Evolutionary conservation across 1,140 invertebrate species (phyloP).

Genomic region (Saccostrea cuccullata): DNA sequence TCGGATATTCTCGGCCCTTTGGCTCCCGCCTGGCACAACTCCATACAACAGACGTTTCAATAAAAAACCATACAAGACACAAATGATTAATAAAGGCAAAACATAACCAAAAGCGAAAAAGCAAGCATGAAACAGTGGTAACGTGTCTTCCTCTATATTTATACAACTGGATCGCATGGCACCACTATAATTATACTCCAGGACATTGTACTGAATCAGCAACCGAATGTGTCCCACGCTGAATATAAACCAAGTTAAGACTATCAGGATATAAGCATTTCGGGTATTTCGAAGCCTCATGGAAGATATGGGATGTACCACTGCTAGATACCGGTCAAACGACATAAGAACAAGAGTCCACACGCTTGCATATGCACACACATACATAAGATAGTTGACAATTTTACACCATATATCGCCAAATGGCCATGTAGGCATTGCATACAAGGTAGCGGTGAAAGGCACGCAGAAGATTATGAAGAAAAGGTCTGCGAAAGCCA

Average conservation of each 20-base stretch:
- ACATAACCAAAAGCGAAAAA: constrained; percentile 76
- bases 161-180: constrained; percentile 70
- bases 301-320: constrained; percentile 94
- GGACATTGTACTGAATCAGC: constrained; percentile 86
- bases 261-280: constrained; percentile 87
- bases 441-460: constrained; percentile 78
- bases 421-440: constrained; percentile 88
- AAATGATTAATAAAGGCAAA: constrained; percentile 80
- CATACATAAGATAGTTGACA: constrained; percentile 85
- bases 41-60: constrained; percentile 84
- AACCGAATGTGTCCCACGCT: constrained; percentile 87
- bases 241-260: constrained; percentile 87
- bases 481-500: constrained; percentile 92
- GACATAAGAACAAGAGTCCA: constrained; percentile 98
- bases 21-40: constrained; percentile 84
- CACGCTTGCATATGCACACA: constrained; percentile 95
- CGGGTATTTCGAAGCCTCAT: constrained; percentile 91
- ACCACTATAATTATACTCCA: constrained; percentile 82
- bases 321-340: constrained; percentile 94
- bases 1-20: constrained; percentile 85
- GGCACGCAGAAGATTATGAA: constrained; percentile 98
- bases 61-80: constrained; percentile 94
- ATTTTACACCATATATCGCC: constrained; percentile 94
- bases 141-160: constrained; percentile 43
- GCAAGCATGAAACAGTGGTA: constrained; percentile 73